Evolutionary conservation across 2,888 invertebrate species (phyloP), one percentile per base, ranked within the genome.

Genomic region (Sphinx pinastri): DNA sequence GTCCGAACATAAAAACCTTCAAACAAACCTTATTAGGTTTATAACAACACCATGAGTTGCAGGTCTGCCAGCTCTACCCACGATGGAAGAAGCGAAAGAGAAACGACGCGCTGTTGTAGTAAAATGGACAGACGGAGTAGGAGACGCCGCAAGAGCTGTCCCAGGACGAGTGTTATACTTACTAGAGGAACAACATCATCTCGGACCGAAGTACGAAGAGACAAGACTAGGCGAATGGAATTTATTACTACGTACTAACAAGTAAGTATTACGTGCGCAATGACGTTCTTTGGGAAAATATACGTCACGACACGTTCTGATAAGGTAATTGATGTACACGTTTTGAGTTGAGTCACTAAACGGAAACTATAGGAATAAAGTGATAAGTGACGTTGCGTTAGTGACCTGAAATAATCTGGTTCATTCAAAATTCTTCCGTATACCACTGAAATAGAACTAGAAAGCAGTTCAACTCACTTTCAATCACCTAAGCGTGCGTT

Each of bases 161-260:
- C 88, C 92, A 12, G 93, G 89, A 1, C 80, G 85, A 12, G 87
- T 95, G 0, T 83, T 95, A 49, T 96, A 95, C 78, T 85, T 96
- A 19, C 86, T 97, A 2, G 96, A 97, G 84, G 96, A 96, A 76
- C 95, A 97, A 69, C 96, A 96, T 75, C 96, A 96, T 77, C 89
- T 96, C 13, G 97, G 97, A 0, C 95, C 95, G 0, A 94, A 95
- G 68, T 97, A 95, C 78, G 94, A 95, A 63, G 95, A 95, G 72
- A 94, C 95, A 0, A 94, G 95, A 75, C 91, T 97, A 70, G 95
- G 96, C 49, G 93, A 95, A 31, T 97, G 97, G 97, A 91, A 89
- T 63, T 87, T 95, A n/a, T 84, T 95, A 57, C 85, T 94, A 69
- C 89, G 94, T 72, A 94, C 95, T 0, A 88, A 94, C 76, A 94